Base-by-base conservation (phyloP, 1,140 invertebrate species). In the Colletes gigas region DNA sequence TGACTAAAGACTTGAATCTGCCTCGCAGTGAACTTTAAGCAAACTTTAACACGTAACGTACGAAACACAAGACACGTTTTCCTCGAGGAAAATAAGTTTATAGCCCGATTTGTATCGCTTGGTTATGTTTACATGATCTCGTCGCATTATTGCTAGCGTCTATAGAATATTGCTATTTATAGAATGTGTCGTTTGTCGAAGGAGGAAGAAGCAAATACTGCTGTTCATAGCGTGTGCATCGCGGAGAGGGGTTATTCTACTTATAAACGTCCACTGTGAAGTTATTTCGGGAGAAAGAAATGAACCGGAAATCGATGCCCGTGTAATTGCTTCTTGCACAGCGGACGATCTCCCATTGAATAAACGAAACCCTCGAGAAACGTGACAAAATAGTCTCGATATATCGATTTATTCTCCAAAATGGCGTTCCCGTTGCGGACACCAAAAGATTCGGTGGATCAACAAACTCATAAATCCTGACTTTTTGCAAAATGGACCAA, bases 151-250 rank as follows among this genome's bases (percentile, higher is more conserved):
- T 19, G 8, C 14, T 12, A 4, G 3, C 5, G 67, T 21, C 76
- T 71, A 78, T 78, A 70, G 66, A 39, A 19, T 15, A 15, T 44
- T 6, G 1, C 70, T 78, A 78, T 78, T 71, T 52, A 62, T 78
- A 71, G 57, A 41, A 14, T n/a, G 44, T 39, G 59, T 19, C 59
- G 21, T 39, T 19, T 50, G 47, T 62, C 67, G 14, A 39, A n/a
- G 4, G 47, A 19, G 8, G 4, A 10, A 14, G 12, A 1, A 10
- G 9, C 50, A 41, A 39, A 30, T 17, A 57, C 15, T n/a, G 7
- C 17, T 17, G 54, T 57, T 17, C n/a, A 7, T 57, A 17, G 54
- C 15, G 4, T n/a, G n/a, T n/a, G 4, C n/a, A 57, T 0, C n/a
- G 54, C 5, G n/a, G 52, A 50, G 50, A 50, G 0, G 10, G 50